phyloP scores from a whole-genome alignment of 2,888 invertebrate species.

The Rutpela maculata region DNA sequence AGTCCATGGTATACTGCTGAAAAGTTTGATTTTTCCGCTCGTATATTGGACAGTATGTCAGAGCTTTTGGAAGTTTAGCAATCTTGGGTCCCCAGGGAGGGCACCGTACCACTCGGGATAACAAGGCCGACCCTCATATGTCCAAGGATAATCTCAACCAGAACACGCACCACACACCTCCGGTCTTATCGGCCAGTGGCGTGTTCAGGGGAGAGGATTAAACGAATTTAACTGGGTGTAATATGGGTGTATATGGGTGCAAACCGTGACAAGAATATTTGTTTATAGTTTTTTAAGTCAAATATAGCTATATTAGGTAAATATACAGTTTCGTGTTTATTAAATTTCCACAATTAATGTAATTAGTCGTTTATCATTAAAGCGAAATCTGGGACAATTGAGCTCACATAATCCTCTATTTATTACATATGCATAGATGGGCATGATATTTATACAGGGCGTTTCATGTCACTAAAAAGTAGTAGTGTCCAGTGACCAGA shows the following conservation, averaged over 20 bases:
- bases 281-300: not conserved
- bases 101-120: slow-evolving; percentile 62
- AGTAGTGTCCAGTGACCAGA: too few species aligned
- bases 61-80: slow-evolving; percentile 58
- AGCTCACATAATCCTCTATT: too few species aligned
- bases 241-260: not conserved
- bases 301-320: not conserved
- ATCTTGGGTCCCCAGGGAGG: slow-evolving; percentile 62
- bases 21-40: slow-evolving; percentile 57
- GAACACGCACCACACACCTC: slow-evolving; percentile 59
- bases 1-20: slow-evolving; percentile 46
- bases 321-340: too few species aligned
- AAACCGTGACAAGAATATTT: not conserved
- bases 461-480: too few species aligned
- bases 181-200: slow-evolving; percentile 22
- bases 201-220: not conserved
- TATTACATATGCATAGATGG: too few species aligned
- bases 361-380: too few species aligned
- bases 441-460: too few species aligned
- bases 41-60: slow-evolving; percentile 53
- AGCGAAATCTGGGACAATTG: too few species aligned
- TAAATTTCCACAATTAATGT: too few species aligned
- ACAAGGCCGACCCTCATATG: slow-evolving; percentile 66
- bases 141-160: slow-evolving; percentile 66
- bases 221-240: not conserved